Conservation (phyloP, 2,888 invertebrate species). For the Stenoptilia bipunctidactyla region DNA sequence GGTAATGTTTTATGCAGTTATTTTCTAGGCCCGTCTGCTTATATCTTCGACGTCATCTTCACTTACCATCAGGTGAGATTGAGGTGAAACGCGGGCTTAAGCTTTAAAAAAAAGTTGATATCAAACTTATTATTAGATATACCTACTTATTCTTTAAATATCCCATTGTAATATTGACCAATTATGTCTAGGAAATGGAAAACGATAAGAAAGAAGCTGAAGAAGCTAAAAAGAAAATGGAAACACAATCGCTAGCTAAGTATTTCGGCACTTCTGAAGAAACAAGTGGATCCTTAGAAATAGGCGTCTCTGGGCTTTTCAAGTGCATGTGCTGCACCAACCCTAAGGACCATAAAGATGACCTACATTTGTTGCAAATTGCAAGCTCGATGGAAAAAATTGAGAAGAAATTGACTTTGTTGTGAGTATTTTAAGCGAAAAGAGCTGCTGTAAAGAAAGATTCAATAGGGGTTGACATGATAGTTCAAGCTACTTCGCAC, state of each 20-base stretch:
- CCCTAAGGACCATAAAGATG: constrained; percentile 87
- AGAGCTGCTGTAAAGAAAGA: too few species aligned
- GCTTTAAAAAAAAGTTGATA: too few species aligned
- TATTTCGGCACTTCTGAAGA: constrained; percentile 80
- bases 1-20: too few species aligned
- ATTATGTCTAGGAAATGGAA: constrained; percentile 78
- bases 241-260: constrained; percentile 82
- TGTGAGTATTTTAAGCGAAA: too few species aligned
- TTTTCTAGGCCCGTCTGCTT: too few species aligned
- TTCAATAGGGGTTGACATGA: too few species aligned
- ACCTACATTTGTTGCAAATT: constrained; percentile 85
- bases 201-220: constrained; percentile 85
- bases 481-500: too few species aligned
- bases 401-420: constrained; percentile 78
- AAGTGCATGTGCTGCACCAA: constrained; percentile 91
- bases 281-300: constrained; percentile 87
- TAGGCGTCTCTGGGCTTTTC: constrained; percentile 87
- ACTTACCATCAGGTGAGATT: too few species aligned
- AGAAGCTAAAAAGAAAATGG: constrained; percentile 84
- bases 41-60: too few species aligned
- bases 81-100: too few species aligned
- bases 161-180: background rate
- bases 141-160: too few species aligned
- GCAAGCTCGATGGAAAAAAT: constrained; percentile 83
- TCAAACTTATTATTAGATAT: too few species aligned